Evolutionary conservation across 2,888 invertebrate genomes (phyloP), one percentile per base, ranked within the genome.

Genomic region (Gortyna flavago): DNA sequence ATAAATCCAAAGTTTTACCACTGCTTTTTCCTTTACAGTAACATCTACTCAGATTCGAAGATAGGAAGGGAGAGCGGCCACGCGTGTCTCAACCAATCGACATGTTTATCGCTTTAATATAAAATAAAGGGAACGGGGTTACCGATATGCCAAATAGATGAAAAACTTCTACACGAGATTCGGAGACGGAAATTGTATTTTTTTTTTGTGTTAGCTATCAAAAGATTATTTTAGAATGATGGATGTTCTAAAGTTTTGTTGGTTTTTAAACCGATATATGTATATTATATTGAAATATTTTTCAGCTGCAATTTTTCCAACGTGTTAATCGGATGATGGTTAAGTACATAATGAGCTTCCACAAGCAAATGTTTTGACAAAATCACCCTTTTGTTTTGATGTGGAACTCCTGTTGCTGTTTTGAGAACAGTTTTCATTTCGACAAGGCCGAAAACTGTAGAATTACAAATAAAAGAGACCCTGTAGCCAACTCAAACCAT

Each of bases 41-140:
- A 75, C 86, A 73, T 79, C 3, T 72, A 48, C 66, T 66, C 29
- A 85, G 77, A 83, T 83, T 75, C 61, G 38, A 11, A 84, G 85
- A 83, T 80, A 80, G 78, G 89, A 94, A 86, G 95, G 96, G 95
- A 92, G 95, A 87, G 93, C 95, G 93, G 91, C 95, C 96, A 94
- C 93, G 95, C 96, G 95, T 96, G 94, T 92, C 92, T 94, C 93
- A 93, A 91, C 90, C 93, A 94, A 96, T 96, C 96, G 96, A 96
- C 96, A 96, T 96, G 96, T 96, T 96, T 96, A 96, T 96, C 96
- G 96, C 95, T 94, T 96, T 96, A 96, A 96, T 96, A 96, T 96
- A 96, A 96, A 96, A 96, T 96, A 96, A 96, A 96, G 94, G 95
- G 95, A 95, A 94, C 91, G 89, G 88, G 89, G 89, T 90, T 90